Conservation (phyloP, 2,797 vertebrate species). For the Eospalax fontanierii region DNA sequence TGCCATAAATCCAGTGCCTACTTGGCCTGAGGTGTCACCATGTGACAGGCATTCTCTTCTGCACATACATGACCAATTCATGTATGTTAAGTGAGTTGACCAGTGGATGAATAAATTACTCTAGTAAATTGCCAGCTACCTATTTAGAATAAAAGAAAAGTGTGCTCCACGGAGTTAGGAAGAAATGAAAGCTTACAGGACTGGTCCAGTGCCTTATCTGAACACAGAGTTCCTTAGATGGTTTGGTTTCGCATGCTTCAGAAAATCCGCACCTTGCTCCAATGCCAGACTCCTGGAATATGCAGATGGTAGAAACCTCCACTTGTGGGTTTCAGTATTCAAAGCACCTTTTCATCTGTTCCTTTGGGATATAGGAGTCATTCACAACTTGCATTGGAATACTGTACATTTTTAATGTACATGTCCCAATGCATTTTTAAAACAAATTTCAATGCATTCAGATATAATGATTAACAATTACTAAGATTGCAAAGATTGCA, state of each 20-base stretch:
- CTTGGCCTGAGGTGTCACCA: not conserved
- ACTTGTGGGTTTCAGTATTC: not conserved
- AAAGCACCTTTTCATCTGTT: not conserved
- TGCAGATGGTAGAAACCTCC: accelerated
- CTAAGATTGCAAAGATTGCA: too few species aligned
- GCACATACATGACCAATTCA: not conserved
- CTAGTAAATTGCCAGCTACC: too few species aligned
- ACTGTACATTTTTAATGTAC: not conserved
- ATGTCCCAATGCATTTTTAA: not conserved
- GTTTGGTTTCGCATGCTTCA: not conserved
- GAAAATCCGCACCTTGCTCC: not conserved
- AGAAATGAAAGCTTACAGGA: too few species aligned
- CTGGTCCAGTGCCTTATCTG: not conserved
- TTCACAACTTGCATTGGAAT: not conserved
- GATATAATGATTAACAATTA: not conserved
- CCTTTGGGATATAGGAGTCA: not conserved
- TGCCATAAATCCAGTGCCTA: not conserved
- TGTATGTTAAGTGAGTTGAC: not conserved
- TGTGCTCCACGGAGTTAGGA: too few species aligned
- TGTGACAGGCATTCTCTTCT: not conserved
- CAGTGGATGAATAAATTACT: not conserved
- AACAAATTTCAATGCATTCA: not conserved
- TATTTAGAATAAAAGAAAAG: not conserved
- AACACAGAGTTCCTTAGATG: not conserved
- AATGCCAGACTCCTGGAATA: not conserved